Base-by-base conservation (phyloP, 1,140 invertebrate genomes). In the Heliconius congener region DNA sequence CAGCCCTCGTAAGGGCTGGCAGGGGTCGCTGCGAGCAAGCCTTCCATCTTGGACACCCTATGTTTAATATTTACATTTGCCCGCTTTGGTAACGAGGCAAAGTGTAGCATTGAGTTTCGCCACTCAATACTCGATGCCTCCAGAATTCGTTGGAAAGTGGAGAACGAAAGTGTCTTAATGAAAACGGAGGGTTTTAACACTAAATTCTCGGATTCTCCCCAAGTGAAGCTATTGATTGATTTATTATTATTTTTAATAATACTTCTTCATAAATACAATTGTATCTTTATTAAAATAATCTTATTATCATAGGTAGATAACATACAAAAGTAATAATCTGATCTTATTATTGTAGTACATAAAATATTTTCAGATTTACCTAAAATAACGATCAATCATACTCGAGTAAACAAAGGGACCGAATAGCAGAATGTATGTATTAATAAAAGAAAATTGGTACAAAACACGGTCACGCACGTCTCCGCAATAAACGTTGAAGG, bases 401-500 rank as follows among this genome's bases (percentile, higher is more conserved):
- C 70, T 1, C n/a, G 37, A 8, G 71, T 72, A 11, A 72, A 72
- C 71, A 72, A 72, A 42, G n/a, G 71, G n/a, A 72, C 16, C 19
- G 37, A 72, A 72, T 39, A 39, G 34, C 18, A 27, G 9, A 42
- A 39, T 42, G 37, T 72, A 42, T 46, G 4, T 46, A 46, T 72
- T 72, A 42, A 72, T 72, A 16, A 72, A 72, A 42, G 71, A 23
- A 72, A 72, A 72, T 72, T 72, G 71, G 71, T 72, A 42, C 37
- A 72, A 72, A 8, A 72, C n/a, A 42, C 71, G 37, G 71, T 72
- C 71, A 72, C 71, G 71, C 71, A 72, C 71, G 37, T 72, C 71
- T 42, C 16, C 8, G 60, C 30, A 66, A 66, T 66, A 66, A 30
- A 66, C 60, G 27, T 66, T 23, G 60, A 30, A 66, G 23, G 60